These are phyloP conservation scores for Acleris cristana DNA, from an alignment of 2,888 invertebrate genomes.

Conservation along the genomic window DNA sequence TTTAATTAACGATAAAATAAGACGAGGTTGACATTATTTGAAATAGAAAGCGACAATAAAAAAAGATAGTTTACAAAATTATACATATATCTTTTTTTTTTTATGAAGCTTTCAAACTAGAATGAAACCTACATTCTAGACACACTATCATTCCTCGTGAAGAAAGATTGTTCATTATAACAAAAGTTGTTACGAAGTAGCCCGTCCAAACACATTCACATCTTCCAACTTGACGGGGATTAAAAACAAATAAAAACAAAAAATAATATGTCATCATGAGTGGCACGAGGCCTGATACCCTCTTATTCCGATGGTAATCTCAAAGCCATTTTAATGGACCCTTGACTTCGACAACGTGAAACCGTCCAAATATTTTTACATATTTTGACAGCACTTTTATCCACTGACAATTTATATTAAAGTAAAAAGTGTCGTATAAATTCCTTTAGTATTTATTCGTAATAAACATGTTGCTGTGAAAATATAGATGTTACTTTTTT, in stretches of 20 bases:
- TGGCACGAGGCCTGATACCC: constrained; percentile 25
- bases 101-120: too few species aligned
- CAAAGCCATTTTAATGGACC: constrained; percentile 27
- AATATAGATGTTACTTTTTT: constrained; percentile 28
- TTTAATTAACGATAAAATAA: too few species aligned
- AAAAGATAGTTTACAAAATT: too few species aligned
- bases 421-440: constrained; percentile 23
- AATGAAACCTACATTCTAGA: too few species aligned
- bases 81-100: too few species aligned
- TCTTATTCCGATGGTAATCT: constrained; percentile 33
- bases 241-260: constrained; percentile 8
- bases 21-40: too few species aligned
- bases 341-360: constrained; percentile 23
- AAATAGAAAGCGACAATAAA: too few species aligned
- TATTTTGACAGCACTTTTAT: constrained; percentile 37
- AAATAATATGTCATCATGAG: constrained; percentile 26
- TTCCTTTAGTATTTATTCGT: constrained; percentile 20
- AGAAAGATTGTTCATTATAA: too few species aligned
- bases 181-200: background rate
- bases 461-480: constrained; percentile 36
- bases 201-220: background rate
- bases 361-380: constrained; percentile 35
- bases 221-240: constrained; percentile 16
- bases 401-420: constrained; percentile 23
- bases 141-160: too few species aligned